phyloP scores from a whole-genome alignment of 2,797 vertebrate species.

The Loris lydekkerianus region DNA sequence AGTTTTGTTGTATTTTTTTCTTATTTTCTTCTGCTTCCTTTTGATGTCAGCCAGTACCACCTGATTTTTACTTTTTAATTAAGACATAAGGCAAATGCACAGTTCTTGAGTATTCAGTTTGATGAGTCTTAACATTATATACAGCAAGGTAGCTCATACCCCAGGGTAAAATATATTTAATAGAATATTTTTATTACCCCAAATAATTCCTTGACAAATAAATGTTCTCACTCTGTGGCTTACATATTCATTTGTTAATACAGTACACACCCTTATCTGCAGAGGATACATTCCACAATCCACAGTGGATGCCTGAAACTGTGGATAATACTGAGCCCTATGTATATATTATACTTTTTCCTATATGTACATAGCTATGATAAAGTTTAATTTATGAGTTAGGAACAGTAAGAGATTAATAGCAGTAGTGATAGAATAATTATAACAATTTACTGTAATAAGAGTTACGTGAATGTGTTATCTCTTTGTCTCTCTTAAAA shows the following conservation, averaged over 20 bases:
- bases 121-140: not conserved
- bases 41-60: not conserved
- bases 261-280: not conserved
- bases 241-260: not conserved
- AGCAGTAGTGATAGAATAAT: not conserved
- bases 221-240: not conserved
- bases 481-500: not conserved
- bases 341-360: not conserved
- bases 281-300: not conserved
- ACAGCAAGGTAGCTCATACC: not conserved
- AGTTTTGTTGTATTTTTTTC: not conserved
- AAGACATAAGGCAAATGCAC: not conserved
- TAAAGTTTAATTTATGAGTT: not conserved
- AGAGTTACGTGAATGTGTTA: not conserved
- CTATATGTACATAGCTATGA: not conserved
- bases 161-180: not conserved
- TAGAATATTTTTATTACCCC: not conserved
- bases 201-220: not conserved
- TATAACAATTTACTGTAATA: not conserved
- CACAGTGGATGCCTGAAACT: not conserved
- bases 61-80: constrained; percentile 38
- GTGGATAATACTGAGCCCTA: not conserved
- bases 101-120: not conserved
- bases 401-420: not conserved
- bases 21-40: not conserved